Evolutionary conservation across 2,888 invertebrate species (phyloP).

Genomic region (Boloria selene): DNA sequence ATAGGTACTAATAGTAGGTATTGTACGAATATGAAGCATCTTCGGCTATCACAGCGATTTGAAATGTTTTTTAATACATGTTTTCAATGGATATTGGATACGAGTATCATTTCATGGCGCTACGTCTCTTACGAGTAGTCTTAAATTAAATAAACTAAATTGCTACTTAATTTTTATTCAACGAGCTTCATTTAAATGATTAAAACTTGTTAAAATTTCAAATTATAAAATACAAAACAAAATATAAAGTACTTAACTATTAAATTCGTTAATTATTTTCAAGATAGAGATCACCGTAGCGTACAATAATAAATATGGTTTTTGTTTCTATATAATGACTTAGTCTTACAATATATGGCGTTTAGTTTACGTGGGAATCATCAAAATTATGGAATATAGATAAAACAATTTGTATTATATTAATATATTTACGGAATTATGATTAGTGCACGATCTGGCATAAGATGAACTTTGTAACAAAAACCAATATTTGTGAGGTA

Average conservation of each 20-base stretch:
- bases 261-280: slow-evolving; percentile 23
- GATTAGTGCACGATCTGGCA: slow-evolving; percentile 22
- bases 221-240: slow-evolving; percentile 4
- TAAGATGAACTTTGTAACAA: slow-evolving; percentile 26
- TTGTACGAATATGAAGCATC: no score
- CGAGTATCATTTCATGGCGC: no score
- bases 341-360: slow-evolving; percentile 21
- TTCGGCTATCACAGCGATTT: no score
- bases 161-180: no score
- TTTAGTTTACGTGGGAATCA: slow-evolving; percentile 26
- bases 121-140: no score
- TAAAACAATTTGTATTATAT: slow-evolving; percentile 20
- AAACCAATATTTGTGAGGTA: slow-evolving; percentile 32
- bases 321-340: slow-evolving; percentile 21
- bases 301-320: slow-evolving; percentile 19
- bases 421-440: slow-evolving; percentile 9
- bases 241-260: slow-evolving; percentile 20
- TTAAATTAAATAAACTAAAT: no score
- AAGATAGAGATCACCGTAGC: slow-evolving; percentile 21
- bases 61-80: no score
- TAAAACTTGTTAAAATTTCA: background rate
- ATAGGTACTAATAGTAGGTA: no score
- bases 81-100: no score
- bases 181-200: no score
- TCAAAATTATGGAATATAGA: slow-evolving; percentile 20